Evolutionary conservation across 2,888 invertebrate genomes (phyloP).

Genomic region (Creontiades dilutus): DNA sequence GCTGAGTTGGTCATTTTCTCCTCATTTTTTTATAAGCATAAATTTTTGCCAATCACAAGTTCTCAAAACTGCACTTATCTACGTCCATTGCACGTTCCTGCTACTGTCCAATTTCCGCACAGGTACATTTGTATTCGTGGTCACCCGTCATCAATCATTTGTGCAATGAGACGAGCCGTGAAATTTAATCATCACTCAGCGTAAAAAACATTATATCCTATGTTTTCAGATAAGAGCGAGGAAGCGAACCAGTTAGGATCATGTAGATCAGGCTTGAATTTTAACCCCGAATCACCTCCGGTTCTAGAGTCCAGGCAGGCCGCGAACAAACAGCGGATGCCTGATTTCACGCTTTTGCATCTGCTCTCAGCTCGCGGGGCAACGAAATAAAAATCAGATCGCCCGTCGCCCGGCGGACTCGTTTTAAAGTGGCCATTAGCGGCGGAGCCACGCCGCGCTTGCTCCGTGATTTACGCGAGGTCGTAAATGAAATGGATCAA

Average conservation of each 20-base stretch:
- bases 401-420: constrained; percentile 14
- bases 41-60: too few relatives aligned
- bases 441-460: constrained; percentile 33
- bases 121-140: too few relatives aligned
- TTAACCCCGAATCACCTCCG: neutral
- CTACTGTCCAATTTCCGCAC: too few relatives aligned
- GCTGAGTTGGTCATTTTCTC: too few relatives aligned
- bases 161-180: too few relatives aligned
- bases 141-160: too few relatives aligned
- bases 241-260: neutral
- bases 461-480: neutral
- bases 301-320: neutral
- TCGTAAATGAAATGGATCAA: constrained; percentile 40
- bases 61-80: too few relatives aligned
- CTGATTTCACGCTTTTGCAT: constrained; percentile 47
- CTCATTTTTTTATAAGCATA: too few relatives aligned
- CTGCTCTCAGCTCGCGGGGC: neutral
- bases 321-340: constrained; percentile 37
- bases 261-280: neutral
- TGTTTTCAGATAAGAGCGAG: neutral
- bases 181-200: too few relatives aligned
- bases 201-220: too few relatives aligned
- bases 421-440: constrained; percentile 46
- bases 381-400: constrained; percentile 45
- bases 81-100: too few relatives aligned